Percentiles rank a stretch among this genome's conserved stretches.
These are phyloP conservation scores for Struthidea cinerea DNA, from an alignment of 2,113 vertebrate genomes.

Conservation along the genomic window DNA sequence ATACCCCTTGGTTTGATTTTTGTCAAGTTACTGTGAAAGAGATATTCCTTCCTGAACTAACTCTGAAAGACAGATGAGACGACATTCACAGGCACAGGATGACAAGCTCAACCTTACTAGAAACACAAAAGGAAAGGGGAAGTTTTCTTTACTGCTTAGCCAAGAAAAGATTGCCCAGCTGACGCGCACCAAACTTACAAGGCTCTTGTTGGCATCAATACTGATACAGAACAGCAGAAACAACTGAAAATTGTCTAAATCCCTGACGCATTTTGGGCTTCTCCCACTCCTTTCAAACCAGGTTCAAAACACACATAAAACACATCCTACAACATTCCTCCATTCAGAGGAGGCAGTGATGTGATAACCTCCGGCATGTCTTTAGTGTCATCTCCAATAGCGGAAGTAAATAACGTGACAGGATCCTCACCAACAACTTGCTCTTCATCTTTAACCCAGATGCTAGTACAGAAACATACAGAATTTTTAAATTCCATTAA, in stretches of 20 bases:
- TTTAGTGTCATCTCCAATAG: background rate
- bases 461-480: background rate
- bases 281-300: background rate
- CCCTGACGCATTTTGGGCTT: background rate
- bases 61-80: background rate
- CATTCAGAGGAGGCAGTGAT: background rate
- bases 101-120: background rate
- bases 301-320: background rate
- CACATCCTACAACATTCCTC: background rate
- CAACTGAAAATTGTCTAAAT: background rate
- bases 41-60: background rate
- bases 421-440: background rate
- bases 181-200: background rate
- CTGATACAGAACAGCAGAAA: background rate
- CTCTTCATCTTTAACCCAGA: conserved; percentile 6
- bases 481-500: background rate
- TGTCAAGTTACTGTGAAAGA: background rate
- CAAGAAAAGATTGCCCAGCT: background rate
- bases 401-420: background rate
- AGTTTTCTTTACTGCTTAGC: conserved; percentile 10
- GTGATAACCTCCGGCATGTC: background rate
- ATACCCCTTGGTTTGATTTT: background rate
- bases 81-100: background rate
- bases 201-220: background rate
- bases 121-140: background rate